These are phyloP conservation scores for Sminthopsis crassicaudata DNA, from an alignment of 2,113 vertebrate genomes.

Conservation along the genomic window DNA sequence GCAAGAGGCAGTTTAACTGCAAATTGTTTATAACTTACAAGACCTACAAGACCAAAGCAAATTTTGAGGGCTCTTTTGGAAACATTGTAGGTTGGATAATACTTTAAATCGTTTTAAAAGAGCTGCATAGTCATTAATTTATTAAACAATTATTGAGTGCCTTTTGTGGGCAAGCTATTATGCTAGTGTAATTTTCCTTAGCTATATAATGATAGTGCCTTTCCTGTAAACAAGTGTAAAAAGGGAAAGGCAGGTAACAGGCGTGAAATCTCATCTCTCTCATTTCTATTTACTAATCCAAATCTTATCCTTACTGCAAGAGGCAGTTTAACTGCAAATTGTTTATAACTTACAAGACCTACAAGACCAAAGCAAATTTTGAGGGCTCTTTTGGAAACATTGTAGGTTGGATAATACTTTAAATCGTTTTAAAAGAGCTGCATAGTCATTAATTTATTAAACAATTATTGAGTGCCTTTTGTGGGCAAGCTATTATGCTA, in stretches of 20 bases:
- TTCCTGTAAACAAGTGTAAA: not conserved
- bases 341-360: no score
- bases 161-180: not conserved
- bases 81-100: not conserved
- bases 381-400: not conserved
- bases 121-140: not conserved
- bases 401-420: not conserved
- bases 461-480: conserved; percentile 3
- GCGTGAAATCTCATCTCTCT: no score
- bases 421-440: not conserved
- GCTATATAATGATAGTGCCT: not conserved
- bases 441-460: not conserved
- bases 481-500: not conserved
- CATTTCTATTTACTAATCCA: not conserved
- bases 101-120: not conserved
- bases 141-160: conserved; percentile 1
- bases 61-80: not conserved
- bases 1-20: not conserved
- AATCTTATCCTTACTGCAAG: not conserved
- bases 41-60: not conserved
- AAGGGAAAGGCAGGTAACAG: not conserved
- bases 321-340: not conserved
- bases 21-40: not conserved
- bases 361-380: not conserved
- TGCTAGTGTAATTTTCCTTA: not conserved